Conservation (phyloP, 2,888 invertebrate species). For the Pterobdella sp. region DNA sequence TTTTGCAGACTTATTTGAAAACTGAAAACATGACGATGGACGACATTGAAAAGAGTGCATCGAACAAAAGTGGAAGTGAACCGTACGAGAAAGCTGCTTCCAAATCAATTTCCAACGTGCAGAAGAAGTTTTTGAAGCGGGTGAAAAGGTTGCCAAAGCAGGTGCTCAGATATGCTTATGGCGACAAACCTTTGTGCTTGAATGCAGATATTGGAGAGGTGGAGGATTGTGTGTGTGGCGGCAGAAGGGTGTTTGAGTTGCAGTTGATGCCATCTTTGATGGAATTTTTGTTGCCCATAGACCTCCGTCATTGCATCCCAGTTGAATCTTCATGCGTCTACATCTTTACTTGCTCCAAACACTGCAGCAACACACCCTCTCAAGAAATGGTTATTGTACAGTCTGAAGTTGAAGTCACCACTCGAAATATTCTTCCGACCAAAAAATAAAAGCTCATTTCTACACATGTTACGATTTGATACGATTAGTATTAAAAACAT, state of each 20-base stretch:
- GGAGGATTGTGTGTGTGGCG: neutral
- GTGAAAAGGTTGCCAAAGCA: neutral
- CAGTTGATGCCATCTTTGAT: neutral
- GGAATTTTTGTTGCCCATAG: neutral
- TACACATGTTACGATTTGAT: too few relatives aligned
- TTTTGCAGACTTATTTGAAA: neutral
- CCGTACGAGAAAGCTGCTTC: neutral
- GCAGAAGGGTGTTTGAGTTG: neutral
- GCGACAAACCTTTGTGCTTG: neutral
- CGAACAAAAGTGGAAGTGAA: neutral
- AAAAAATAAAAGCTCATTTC: too few relatives aligned
- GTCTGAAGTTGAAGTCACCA: neutral
- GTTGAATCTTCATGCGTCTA: neutral
- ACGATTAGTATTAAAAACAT: too few relatives aligned
- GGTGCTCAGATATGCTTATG: neutral
- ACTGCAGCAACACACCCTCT: neutral
- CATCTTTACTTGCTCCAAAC: neutral
- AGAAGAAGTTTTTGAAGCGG: constrained; percentile 7
- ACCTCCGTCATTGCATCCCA: neutral
- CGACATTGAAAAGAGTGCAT: neutral
- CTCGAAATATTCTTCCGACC: too few relatives aligned
- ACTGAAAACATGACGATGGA: neutral
- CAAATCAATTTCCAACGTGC: neutral
- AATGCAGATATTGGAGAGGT: neutral
- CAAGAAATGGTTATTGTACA: neutral